Percentiles rank a stretch among this genome's conserved stretches.
phyloP scores from a whole-genome alignment of 2,797 vertebrate genomes.

The Chrosomus eos region DNA sequence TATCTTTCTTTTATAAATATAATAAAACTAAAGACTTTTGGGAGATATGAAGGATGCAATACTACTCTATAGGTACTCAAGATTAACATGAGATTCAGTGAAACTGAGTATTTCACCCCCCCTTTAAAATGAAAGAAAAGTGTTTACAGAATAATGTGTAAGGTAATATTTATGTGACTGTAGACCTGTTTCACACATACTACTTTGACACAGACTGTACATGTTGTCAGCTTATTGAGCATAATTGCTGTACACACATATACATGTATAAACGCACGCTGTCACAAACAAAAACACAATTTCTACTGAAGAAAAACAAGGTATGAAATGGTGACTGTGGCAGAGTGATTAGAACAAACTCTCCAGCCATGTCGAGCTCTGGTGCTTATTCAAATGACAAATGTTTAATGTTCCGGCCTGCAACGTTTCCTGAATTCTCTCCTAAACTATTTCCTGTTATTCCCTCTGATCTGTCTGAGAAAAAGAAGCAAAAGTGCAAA shows the following conservation, averaged over 20 bases:
- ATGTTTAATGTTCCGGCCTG: not conserved
- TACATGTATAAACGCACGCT: not conserved
- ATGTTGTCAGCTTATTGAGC: not conserved
- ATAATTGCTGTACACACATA: not conserved
- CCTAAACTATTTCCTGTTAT: not conserved
- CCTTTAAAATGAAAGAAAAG: too few relatives aligned
- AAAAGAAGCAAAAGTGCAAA: not conserved
- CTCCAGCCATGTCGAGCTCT: not conserved
- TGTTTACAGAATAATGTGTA: not conserved
- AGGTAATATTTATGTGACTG: not conserved
- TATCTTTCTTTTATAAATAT: too few relatives aligned
- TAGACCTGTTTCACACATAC: not conserved
- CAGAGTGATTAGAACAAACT: not conserved
- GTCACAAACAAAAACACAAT: not conserved
- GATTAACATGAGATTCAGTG: too few relatives aligned
- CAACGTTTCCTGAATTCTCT: not conserved
- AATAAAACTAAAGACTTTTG: too few relatives aligned
- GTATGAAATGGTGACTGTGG: not conserved
- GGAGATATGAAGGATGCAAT: too few relatives aligned
- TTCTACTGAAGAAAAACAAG: not conserved
- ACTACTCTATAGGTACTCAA: too few relatives aligned
- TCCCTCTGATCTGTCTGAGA: slow-evolving; percentile 1
- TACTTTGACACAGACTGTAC: not conserved
- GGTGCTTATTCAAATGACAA: not conserved
- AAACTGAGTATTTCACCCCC: too few relatives aligned